Evolutionary conservation across 92 coral and sea anemone species (phyloP).

Genomic region (Palythoa grandis): DNA sequence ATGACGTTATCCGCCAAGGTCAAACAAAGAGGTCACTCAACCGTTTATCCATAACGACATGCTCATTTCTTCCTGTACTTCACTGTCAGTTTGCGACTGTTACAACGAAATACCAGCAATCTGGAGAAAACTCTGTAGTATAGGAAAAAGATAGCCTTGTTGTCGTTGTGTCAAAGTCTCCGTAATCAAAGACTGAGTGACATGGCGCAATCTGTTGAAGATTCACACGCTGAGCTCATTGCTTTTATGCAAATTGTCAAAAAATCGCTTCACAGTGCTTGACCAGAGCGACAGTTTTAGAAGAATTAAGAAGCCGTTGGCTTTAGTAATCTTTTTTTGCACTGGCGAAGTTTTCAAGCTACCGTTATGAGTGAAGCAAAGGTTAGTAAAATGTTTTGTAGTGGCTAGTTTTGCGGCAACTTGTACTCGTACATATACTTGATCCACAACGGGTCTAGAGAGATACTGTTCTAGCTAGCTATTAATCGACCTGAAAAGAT

Average conservation of each 20-base stretch:
- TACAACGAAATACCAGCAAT: background rate
- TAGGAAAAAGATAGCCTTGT: background rate
- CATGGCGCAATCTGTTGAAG: conserved; percentile 19
- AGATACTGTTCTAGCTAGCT: background rate
- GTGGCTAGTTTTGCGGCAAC: too few species aligned
- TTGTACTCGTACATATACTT: background rate
- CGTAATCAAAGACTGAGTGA: background rate
- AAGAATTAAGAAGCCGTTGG: background rate
- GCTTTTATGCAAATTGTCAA: conserved; percentile 34
- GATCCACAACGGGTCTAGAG: background rate
- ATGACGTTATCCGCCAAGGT: conserved; percentile 27
- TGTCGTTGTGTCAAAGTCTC: background rate
- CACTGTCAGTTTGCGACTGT: background rate
- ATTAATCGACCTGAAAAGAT: background rate
- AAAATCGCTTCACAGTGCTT: conserved; percentile 35
- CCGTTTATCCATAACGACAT: background rate
- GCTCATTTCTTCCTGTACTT: conserved; percentile 14
- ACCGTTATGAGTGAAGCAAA: conserved; percentile 35
- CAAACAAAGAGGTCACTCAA: conserved; percentile 25
- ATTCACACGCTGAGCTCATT: conserved; percentile 20
- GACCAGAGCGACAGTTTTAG: conserved; percentile 19
- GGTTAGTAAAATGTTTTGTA: conserved; percentile 16
- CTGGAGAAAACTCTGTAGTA: background rate
- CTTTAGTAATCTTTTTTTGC: background rate
- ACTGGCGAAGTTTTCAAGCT: background rate